Evolutionary conservation across 2,888 invertebrate species (phyloP), one percentile per base, ranked within the genome.

Genomic region (Mythimna lalbum): DNA sequence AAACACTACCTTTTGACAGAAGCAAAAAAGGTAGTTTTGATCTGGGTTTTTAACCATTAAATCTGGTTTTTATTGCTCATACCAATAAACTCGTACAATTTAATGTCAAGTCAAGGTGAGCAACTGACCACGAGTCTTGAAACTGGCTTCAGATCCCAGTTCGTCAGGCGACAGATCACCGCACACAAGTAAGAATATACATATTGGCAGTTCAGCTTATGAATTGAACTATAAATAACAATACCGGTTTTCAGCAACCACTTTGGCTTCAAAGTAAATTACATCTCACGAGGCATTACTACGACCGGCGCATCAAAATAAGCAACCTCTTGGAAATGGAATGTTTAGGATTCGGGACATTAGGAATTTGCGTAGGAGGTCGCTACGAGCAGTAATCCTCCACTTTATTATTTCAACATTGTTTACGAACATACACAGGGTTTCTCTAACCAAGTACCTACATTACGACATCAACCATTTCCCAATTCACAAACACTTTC

Each of bases 161-260:
- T 70, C 71, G 75, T 68, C 43, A 61, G 19, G 57, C 59, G 47
- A 49, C 17, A 39, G 50, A 70, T 62, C 27, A 69, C 50, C 19
- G 49, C 55, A 63, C 53, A 62, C 27, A 53, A 49, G n/a, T 50
- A 63, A 31, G n/a, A 66, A 59, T 56, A 59, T n/a, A n/a, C n/a
- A n/a, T 49, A 33, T 63, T 69, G 59, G 12, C 50, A 70, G 72
- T 80, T 65, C n/a, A 61, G 56, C 69, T 74, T 49, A 23, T 57
- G 50, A 68, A 71, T 76, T 59, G 61, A 39, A 64, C 47, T 31
- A 39, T 59, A 62, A 61, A 33, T 17, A 50, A 53, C 23, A 50
- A 52, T 59, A 27, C 43, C 49, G 33, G 27, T 55, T 63, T 52
- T 7, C 5, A 33, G 23, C 33, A 69, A 65, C 62, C 68, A 64